phyloP scores from a whole-genome alignment of 2,113 vertebrate genomes.

The Bagarius yarrelli region DNA sequence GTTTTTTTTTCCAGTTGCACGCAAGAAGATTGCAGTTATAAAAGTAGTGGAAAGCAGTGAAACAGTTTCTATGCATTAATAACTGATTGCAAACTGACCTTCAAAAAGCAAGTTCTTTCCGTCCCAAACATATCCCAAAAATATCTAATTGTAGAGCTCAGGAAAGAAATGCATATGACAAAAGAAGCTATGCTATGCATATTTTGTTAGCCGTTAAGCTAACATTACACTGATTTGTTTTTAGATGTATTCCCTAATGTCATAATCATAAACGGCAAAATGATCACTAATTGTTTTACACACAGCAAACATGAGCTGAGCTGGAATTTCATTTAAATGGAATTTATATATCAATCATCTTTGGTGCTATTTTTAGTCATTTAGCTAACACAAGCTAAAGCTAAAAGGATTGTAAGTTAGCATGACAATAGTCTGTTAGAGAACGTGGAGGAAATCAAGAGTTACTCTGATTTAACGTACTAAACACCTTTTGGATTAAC shows the following conservation, averaged over 20 bases:
- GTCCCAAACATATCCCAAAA: background rate
- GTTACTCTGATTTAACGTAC: too few species aligned
- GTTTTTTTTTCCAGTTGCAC: constrained; percentile 55
- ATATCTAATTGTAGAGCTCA: background rate
- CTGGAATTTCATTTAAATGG: background rate
- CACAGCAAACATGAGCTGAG: background rate
- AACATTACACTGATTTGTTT: background rate
- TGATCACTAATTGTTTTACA: background rate
- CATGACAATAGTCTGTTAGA: too few species aligned
- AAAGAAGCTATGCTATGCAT: background rate
- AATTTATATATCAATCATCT: background rate
- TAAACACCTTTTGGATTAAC: too few species aligned
- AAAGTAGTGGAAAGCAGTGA: constrained; percentile 58
- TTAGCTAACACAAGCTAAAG: background rate
- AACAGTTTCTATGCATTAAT: constrained; percentile 58
- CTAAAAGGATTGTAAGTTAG: too few species aligned
- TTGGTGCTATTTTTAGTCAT: background rate
- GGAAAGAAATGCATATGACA: background rate
- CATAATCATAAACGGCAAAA: background rate
- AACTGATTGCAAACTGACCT: constrained; percentile 38
- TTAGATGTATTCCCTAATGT: background rate
- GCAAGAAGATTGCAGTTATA: constrained; percentile 64
- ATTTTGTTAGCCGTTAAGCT: background rate
- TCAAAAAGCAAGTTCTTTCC: constrained; percentile 38
- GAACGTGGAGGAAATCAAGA: too few species aligned